Evolutionary conservation across 2,888 invertebrate species (phyloP).

Genomic region (Sarcophaga carnaria): DNA sequence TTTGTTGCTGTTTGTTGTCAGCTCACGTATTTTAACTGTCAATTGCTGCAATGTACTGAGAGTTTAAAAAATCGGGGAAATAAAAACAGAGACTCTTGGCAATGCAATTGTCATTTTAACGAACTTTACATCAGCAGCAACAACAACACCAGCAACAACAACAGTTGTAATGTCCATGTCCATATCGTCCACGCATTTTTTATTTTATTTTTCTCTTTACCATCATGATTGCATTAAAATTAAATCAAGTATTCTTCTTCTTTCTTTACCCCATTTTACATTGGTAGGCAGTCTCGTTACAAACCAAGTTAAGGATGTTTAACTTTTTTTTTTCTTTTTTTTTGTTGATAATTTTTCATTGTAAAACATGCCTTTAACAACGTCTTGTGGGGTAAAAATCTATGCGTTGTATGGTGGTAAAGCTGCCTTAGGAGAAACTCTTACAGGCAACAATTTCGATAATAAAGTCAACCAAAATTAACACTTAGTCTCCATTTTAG

Average conservation of each 20-base stretch:
- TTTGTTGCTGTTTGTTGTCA: slow-evolving; percentile 17
- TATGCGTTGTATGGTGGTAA: slow-evolving; percentile 5
- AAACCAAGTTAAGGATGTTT: slow-evolving; percentile 33
- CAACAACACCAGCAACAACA: not conserved
- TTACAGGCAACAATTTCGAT: not conserved
- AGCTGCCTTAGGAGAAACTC: not conserved
- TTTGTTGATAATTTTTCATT: not conserved
- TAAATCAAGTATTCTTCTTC: slow-evolving; percentile 8
- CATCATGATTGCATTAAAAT: slow-evolving; percentile 31
- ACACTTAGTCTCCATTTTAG: no score
- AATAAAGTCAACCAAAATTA: not conserved
- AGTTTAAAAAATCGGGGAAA: not conserved
- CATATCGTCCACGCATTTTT: slow-evolving; percentile 52
- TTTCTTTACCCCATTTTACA: not conserved
- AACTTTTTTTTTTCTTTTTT: not conserved
- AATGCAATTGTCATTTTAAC: slow-evolving; percentile 66
- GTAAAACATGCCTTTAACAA: slow-evolving; percentile 34
- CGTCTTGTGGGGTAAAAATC: slow-evolving; percentile 57
- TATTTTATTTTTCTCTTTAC: not conserved
- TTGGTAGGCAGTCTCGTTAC: not conserved
- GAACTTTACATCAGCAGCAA: slow-evolving; percentile 41
- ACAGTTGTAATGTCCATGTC: not conserved
- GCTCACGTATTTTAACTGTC: slow-evolving; percentile 59
- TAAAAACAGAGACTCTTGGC: not conserved
- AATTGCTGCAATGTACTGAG: slow-evolving; percentile 49